Percentiles rank a stretch among this genome's conserved stretches.
These are phyloP conservation scores for Sebastes vulpes DNA, from an alignment of 2,797 vertebrate genomes.

Conservation along the genomic window DNA sequence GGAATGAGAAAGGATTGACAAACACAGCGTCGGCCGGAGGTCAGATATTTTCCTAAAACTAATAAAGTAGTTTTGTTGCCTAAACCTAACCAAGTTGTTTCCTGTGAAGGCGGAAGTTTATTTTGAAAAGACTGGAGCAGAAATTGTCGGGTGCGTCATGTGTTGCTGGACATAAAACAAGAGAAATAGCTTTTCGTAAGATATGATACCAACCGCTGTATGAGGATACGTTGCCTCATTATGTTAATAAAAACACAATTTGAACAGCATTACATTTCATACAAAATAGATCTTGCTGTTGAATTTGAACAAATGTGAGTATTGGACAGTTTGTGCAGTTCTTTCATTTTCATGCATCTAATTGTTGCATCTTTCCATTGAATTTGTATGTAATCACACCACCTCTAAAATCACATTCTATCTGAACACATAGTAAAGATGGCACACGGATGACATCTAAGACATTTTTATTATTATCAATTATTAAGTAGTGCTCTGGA, in stretches of 20 bases:
- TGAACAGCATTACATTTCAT: neutral
- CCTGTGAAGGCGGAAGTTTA: no score
- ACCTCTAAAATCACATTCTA: neutral
- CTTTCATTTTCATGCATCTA: neutral
- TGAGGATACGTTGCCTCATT: neutral
- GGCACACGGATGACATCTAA: neutral
- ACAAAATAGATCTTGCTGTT: neutral
- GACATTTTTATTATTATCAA: neutral
- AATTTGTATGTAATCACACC: neutral
- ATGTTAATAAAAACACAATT: neutral
- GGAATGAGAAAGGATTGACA: no score
- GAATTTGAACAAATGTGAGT: neutral
- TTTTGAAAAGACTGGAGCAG: no score
- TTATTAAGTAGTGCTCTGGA: neutral
- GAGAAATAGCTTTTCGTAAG: no score
- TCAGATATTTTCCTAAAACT: no score
- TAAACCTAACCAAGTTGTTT: no score
- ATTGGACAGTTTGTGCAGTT: neutral
- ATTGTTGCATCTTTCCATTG: neutral
- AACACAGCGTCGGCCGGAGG: accelerated
- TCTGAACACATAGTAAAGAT: neutral
- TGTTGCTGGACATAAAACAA: no score
- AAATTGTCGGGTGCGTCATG: no score
- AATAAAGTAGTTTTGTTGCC: no score
- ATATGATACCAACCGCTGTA: no score